Conservation (phyloP, 2,113 vertebrate genomes). For the Marmota flaviventris region DNA sequence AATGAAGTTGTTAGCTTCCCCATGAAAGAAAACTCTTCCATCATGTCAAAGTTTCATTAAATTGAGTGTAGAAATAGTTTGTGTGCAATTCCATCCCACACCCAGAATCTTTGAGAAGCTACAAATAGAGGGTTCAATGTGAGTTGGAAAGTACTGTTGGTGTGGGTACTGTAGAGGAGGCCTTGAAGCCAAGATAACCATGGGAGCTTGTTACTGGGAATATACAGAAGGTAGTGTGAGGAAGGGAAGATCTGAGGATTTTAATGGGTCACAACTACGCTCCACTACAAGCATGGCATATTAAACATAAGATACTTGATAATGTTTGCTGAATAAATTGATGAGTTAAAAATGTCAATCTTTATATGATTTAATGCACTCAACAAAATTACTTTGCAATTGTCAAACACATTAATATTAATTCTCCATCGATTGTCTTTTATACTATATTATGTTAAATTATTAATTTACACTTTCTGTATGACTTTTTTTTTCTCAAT, state of each 20-base stretch:
- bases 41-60: neutral
- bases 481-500: conserved; percentile 55
- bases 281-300: neutral
- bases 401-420: neutral
- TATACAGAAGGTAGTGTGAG: neutral
- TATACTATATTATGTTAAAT: conserved; percentile 65
- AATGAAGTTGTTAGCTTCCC: neutral
- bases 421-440: conserved; percentile 63
- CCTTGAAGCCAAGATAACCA: neutral
- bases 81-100: neutral
- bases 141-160: neutral
- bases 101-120: neutral
- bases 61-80: neutral
- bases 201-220: neutral
- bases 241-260: neutral
- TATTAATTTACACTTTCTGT: conserved; percentile 57
- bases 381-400: neutral
- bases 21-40: neutral
- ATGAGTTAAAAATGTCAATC: conserved; percentile 5
- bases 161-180: neutral
- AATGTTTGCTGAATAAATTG: neutral
- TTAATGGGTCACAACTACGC: neutral
- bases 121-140: neutral
- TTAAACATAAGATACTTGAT: neutral
- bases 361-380: conserved; percentile 24